phyloP scores from a whole-genome alignment of 2,797 vertebrate species.

The Acanthopagrus latus region DNA sequence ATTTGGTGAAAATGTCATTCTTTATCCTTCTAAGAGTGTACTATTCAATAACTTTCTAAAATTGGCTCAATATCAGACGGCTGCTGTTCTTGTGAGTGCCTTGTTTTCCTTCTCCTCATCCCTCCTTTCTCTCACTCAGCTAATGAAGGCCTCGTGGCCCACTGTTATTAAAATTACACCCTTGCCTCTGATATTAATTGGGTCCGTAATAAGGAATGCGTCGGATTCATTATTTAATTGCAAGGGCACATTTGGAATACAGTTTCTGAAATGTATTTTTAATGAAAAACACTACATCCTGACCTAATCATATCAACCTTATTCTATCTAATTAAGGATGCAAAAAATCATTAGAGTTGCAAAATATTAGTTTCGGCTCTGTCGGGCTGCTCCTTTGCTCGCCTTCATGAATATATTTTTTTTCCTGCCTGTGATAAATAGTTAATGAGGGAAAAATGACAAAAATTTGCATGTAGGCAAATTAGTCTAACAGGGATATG shows the following conservation, averaged over 20 bases:
- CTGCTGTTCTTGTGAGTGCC: constrained; percentile 83
- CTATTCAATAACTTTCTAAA: constrained; percentile 66
- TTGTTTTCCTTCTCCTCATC: constrained; percentile 73
- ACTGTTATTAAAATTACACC: constrained; percentile 97
- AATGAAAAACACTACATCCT: constrained; percentile 99
- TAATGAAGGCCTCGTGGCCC: constrained; percentile 96
- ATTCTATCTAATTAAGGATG: constrained; percentile 99
- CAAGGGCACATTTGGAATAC: constrained; percentile 98
- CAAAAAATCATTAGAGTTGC: constrained; percentile 99
- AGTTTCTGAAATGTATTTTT: constrained; percentile 99
- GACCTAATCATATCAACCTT: constrained; percentile 99
- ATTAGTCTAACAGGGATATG: constrained; percentile 96
- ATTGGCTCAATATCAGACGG: constrained; percentile 59
- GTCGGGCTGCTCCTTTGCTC: constrained; percentile 91
- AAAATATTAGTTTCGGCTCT: constrained; percentile 99
- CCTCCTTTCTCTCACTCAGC: constrained; percentile 74
- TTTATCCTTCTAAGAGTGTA: constrained; percentile 40
- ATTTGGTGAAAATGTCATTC: constrained; percentile 50
- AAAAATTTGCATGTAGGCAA: constrained; percentile 98
- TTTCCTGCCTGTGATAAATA: constrained; percentile 93
- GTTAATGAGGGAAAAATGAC: constrained; percentile 98
- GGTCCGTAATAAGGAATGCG: constrained; percentile 96
- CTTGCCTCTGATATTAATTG: constrained; percentile 97
- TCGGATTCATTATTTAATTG: constrained; percentile 99
- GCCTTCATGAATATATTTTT: constrained; percentile 94